Conservation (phyloP, 1,140 invertebrate species). For the Tetragnatha versicolor region DNA sequence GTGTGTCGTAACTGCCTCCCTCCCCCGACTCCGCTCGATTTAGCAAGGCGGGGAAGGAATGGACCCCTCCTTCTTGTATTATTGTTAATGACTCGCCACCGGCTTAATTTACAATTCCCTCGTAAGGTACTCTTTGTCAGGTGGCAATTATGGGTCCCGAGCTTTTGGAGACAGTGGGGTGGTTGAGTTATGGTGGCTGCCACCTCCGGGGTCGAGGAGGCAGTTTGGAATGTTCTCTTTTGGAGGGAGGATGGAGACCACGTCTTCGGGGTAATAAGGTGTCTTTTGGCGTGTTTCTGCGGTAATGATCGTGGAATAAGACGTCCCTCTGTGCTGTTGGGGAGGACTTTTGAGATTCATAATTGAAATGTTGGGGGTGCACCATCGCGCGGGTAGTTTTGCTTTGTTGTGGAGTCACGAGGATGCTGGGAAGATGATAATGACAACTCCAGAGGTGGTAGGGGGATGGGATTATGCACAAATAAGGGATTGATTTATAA, state of each 20-base stretch:
- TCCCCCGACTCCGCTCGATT: no score
- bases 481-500: no score
- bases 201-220: not conserved
- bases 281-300: no score
- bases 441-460: no score
- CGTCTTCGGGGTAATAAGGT: not conserved
- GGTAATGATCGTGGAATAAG: no score
- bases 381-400: no score
- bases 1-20: not conserved
- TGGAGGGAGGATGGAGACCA: not conserved
- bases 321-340: no score
- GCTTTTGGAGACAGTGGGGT: not conserved
- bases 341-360: no score
- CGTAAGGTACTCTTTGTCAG: slow-evolving; percentile 23
- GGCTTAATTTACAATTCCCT: slow-evolving; percentile 44
- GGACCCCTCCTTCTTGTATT: not conserved
- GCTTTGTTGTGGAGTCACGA: no score
- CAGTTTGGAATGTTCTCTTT: slow-evolving; percentile 39
- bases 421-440: no score
- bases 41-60: not conserved
- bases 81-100: slow-evolving; percentile 31
- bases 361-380: no score
- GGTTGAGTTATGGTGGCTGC: slow-evolving; percentile 14
- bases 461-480: no score
- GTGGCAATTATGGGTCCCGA: slow-evolving; percentile 2